These are phyloP conservation scores for Sciaenops ocellatus DNA, from an alignment of 2,797 vertebrate species.

Conservation along the genomic window DNA sequence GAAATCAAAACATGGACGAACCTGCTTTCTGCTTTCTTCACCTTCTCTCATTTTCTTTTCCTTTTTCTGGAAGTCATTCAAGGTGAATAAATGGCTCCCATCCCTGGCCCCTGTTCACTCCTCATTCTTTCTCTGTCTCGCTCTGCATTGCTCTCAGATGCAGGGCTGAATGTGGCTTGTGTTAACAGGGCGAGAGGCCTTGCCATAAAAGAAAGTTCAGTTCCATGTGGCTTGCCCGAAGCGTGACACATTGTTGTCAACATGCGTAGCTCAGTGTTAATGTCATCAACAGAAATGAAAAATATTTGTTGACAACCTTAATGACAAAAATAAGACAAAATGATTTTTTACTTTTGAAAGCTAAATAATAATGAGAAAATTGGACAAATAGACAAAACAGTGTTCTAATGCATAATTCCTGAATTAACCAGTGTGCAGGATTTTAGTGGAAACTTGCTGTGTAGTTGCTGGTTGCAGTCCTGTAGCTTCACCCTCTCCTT, in stretches of 20 bases:
- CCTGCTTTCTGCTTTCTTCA: constrained; percentile 35
- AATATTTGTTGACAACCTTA: background rate
- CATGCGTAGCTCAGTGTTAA: background rate
- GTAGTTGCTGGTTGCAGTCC: too few relatives aligned
- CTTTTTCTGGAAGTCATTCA: constrained; percentile 64
- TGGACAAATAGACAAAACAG: background rate
- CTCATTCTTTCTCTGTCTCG: constrained; percentile 39
- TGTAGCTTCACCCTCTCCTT: too few relatives aligned
- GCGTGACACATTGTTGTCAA: constrained; percentile 24
- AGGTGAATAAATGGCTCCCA: constrained; percentile 72
- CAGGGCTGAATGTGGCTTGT: constrained; percentile 55
- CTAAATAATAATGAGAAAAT: background rate
- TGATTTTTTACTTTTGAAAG: background rate
- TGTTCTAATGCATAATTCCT: background rate
- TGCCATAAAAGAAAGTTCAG: constrained; percentile 39
- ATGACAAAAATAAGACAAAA: background rate
- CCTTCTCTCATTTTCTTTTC: constrained; percentile 10
- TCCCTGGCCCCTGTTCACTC: constrained; percentile 51
- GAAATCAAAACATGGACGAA: constrained; percentile 45
- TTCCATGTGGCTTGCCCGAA: constrained; percentile 46
- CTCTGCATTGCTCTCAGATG: constrained; percentile 61
- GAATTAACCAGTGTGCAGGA: too few relatives aligned
- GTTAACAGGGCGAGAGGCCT: constrained; percentile 41
- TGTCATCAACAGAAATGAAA: background rate
- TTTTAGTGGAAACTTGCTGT: too few relatives aligned